Conservation (phyloP, 1,140 invertebrate genomes). For the Arctopsyche grandis region DNA sequence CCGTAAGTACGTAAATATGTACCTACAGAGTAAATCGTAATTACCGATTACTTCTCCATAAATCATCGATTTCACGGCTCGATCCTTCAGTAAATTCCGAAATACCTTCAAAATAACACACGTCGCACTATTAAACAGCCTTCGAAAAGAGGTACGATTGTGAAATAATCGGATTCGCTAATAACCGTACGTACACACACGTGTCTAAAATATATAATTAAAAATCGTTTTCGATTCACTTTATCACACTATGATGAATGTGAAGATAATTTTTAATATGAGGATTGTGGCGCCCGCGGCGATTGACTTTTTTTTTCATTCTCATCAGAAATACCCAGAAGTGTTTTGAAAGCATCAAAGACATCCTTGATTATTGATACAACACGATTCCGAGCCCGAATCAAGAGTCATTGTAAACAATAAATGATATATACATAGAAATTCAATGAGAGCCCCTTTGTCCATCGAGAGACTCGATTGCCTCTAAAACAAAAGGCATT, state of each 20-base stretch:
- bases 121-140: neutral
- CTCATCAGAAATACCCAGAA: neutral
- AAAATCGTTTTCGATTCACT: slow-evolving; percentile 22
- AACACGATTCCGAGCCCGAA: neutral
- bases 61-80: slow-evolving; percentile 10
- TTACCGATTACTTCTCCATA: slow-evolving; percentile 14
- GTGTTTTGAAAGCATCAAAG: neutral
- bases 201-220: neutral
- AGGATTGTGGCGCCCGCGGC: no score
- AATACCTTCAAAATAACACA: neutral
- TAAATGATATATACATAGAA: slow-evolving; percentile 19
- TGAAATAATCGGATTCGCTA: neutral
- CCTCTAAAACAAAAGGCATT: neutral
- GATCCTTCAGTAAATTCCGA: slow-evolving; percentile 5
- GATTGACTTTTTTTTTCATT: no score
- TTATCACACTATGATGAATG: neutral
- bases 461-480: neutral
- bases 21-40: slow-evolving; percentile 12
- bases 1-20: neutral
- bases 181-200: neutral
- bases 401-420: neutral
- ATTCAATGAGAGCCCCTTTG: neutral
- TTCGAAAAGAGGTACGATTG: neutral
- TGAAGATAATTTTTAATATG: neutral
- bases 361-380: neutral